phyloP scores from a whole-genome alignment of 37 sponge, comb jelly and placozoan genomes.

The Beroe ovata region DNA sequence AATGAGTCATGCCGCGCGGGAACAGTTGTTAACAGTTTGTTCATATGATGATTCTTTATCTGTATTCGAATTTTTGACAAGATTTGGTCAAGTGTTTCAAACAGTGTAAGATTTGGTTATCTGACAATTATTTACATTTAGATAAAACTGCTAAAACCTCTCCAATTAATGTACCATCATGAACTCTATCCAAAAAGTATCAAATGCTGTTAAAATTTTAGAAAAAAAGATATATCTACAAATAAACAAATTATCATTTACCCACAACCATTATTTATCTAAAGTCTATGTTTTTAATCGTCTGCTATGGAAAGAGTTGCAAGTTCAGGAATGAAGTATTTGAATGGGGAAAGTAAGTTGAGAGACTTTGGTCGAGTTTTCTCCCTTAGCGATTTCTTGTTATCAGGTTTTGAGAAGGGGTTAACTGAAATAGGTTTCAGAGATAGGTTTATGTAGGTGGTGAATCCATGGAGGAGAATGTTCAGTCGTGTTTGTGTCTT shows the following conservation, averaged over 20 bases:
- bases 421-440: conserved; percentile 34
- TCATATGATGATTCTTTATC: too few species aligned
- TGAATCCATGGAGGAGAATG: conserved; percentile 48
- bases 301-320: conserved; percentile 47
- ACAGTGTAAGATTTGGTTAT: too few species aligned
- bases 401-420: conserved; percentile 31
- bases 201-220: neutral
- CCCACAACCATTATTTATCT: too few species aligned
- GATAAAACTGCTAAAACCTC: too few species aligned
- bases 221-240: too few species aligned
- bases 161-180: too few species aligned
- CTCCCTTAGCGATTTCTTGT: conserved; percentile 33
- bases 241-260: too few species aligned
- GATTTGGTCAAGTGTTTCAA: too few species aligned
- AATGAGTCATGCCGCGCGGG: too few species aligned
- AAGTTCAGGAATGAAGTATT: conserved; percentile 35
- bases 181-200: neutral
- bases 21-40: too few species aligned
- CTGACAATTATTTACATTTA: too few species aligned
- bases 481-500: conserved; percentile 20
- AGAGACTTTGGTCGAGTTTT: conserved; percentile 41
- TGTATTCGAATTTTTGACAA: too few species aligned
- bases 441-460: conserved; percentile 21
- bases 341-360: conserved; percentile 55
- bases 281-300: neutral